phyloP scores from a whole-genome alignment of 2,797 vertebrate species.

The Cottoperca gobio region DNA sequence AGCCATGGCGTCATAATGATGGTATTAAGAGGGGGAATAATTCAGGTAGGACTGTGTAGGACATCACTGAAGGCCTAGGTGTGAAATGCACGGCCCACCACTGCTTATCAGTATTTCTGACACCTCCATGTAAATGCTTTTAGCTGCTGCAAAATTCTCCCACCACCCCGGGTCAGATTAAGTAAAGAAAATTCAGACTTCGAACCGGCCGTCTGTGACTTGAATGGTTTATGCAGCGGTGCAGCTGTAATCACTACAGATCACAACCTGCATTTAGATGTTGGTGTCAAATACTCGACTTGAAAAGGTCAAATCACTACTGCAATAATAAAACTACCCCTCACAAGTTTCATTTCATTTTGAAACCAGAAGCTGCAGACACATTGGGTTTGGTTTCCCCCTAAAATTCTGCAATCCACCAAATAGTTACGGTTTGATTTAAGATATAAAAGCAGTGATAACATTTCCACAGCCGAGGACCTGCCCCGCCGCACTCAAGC shows the following conservation, averaged over 20 bases:
- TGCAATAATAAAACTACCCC: conserved; percentile 6
- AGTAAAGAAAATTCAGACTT: neutral
- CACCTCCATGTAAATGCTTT: neutral
- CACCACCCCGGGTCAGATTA: neutral
- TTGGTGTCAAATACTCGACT: conserved; percentile 10
- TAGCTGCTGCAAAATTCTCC: neutral
- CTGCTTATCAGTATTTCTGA: too few species aligned
- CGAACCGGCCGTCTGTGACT: neutral
- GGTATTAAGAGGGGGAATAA: too few species aligned
- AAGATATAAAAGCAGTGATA: conserved; percentile 52
- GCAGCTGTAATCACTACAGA: conserved; percentile 6
- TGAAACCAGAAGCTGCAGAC: neutral
- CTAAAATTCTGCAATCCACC: neutral
- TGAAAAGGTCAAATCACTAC: conserved; percentile 14
- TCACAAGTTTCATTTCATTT: conserved; percentile 10
- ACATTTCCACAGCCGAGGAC: conserved; percentile 48
- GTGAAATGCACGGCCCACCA: too few species aligned
- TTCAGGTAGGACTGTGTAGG: too few species aligned
- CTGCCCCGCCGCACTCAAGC: conserved; percentile 37
- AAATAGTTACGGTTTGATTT: conserved; percentile 38
- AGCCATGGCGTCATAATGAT: too few species aligned
- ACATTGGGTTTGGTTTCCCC: neutral
- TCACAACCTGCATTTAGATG: conserved; percentile 22
- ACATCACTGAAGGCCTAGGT: too few species aligned
- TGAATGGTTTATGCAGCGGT: conserved; percentile 1